Evolutionary conservation across 2,888 invertebrate genomes (phyloP).

Genomic region (Noctua comes): DNA sequence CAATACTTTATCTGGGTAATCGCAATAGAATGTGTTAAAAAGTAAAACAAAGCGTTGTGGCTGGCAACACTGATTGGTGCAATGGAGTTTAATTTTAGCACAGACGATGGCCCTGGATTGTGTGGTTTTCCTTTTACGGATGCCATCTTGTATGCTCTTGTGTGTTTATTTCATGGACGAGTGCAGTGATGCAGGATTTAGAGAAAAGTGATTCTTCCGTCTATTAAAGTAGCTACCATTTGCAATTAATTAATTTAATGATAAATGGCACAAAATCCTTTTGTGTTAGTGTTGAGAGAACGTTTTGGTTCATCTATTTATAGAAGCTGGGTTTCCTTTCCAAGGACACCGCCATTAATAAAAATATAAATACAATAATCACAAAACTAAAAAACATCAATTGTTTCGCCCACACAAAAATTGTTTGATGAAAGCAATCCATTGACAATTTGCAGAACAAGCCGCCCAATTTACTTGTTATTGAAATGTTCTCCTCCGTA

Average conservation of each 20-base stretch:
- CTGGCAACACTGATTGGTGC: constrained; percentile 74
- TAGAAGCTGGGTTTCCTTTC: background rate
- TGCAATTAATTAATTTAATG: background rate
- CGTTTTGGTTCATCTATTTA: background rate
- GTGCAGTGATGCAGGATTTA: constrained; percentile 9
- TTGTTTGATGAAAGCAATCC: background rate
- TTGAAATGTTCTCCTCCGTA: constrained; percentile 36
- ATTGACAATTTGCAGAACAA: constrained; percentile 36
- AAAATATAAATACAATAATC: background rate
- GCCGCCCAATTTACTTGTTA: constrained; percentile 30
- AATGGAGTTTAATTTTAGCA: constrained; percentile 76
- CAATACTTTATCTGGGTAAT: constrained; percentile 59
- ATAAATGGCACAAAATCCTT: background rate
- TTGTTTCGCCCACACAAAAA: background rate
- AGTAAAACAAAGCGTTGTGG: constrained; percentile 61
- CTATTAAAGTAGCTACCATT: background rate
- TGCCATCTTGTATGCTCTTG: constrained; percentile 59
- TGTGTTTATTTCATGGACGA: constrained; percentile 51
- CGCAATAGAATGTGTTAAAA: constrained; percentile 65
- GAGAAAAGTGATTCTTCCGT: constrained; percentile 3
- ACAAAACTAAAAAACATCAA: too few relatives aligned
- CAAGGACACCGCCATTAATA: background rate
- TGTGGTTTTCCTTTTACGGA: constrained; percentile 73
- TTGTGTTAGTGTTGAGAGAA: background rate
- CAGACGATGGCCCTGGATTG: constrained; percentile 67